A percentile compares a stretch with the other conserved stretches of the same genome.
Evolutionary conservation across 2,113 vertebrate species (phyloP).

Genomic region (Oophaga pumilio): DNA sequence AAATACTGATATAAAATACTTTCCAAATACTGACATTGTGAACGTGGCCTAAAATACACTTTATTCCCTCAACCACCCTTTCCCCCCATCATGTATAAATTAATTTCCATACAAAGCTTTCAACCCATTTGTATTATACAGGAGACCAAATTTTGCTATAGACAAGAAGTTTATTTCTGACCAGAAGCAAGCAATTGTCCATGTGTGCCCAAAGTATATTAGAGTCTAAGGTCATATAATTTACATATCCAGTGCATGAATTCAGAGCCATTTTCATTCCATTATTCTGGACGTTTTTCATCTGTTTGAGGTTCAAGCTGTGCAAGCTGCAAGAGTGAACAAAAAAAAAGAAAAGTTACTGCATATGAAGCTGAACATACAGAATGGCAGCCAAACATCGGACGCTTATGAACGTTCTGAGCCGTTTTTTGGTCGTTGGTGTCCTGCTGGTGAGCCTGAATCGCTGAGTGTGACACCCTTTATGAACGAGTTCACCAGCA

Average conservation of each 20-base stretch:
- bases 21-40: too few species aligned
- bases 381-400: background rate
- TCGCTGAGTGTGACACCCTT: too few species aligned
- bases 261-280: conserved; percentile 68
- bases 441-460: too few species aligned
- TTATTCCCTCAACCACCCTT: background rate
- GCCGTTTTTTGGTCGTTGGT: too few species aligned
- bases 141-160: background rate
- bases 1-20: too few species aligned
- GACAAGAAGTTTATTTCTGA: conserved; percentile 1
- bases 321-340: conserved; percentile 79
- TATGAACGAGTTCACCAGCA: too few species aligned
- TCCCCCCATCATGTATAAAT: background rate
- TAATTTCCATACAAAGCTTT: too few species aligned
- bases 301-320: conserved; percentile 83
- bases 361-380: background rate
- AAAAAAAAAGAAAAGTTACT: background rate
- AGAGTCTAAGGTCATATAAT: conserved; percentile 4
- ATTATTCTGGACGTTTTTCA: conserved; percentile 77
- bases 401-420: too few species aligned
- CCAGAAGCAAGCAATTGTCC: background rate
- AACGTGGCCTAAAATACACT: too few species aligned
- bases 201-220: conserved; percentile 62
- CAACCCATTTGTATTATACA: background rate
- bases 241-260: conserved; percentile 63